Evolutionary conservation across 2,797 vertebrate genomes (phyloP), one percentile per base, ranked within the genome.

Genomic region (Botia almorhae): DNA sequence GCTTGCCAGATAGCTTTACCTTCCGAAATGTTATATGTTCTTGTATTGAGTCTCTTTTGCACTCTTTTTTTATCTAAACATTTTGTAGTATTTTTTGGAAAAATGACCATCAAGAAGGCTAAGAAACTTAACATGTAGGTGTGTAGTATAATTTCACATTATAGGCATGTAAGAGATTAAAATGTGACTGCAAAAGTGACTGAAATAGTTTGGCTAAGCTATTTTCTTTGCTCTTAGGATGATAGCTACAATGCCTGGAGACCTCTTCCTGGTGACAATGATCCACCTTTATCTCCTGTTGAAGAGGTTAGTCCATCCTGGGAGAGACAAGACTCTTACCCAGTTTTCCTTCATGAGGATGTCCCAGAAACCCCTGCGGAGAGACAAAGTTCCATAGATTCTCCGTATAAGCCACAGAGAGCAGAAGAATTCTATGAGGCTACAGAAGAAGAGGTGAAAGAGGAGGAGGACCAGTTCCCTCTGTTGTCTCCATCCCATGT

Each of bases 221-320:
- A 7, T 39, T 80, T 74, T 17, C 58, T 85, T 77, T 82, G 60
- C 70, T 76, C 64, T 90, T 88, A 92, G 0, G 83, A 88, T 75
- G 71, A 21, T 0, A 55, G 74, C 23, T 77, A 36, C 69, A 85
- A 87, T 61, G 83, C 63, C 29, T 89, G 91, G 84, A 84, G 75
- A 0, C 86, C 80, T 50, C 70, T 50, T 48, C 12, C 78, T 69
- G 68, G 64, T 10, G 77, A 89, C 69, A 88, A 65, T 0, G 96
- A 99, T 74, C 95, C 96, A 0, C 73, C 90, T 0, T 67, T 97
- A 13, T 93, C 84, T 0, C 91, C 95, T 26, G 85, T 98, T 23
- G 86, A 90, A 82, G 92, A 96, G 83, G 50, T 93, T 58, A 80
- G 0, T 69, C 84, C 89, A 46, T 80, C 78, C 36, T 84, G 86